Base-by-base conservation (phyloP, 2,797 vertebrate species). In the Sebastes hubbsi region DNA sequence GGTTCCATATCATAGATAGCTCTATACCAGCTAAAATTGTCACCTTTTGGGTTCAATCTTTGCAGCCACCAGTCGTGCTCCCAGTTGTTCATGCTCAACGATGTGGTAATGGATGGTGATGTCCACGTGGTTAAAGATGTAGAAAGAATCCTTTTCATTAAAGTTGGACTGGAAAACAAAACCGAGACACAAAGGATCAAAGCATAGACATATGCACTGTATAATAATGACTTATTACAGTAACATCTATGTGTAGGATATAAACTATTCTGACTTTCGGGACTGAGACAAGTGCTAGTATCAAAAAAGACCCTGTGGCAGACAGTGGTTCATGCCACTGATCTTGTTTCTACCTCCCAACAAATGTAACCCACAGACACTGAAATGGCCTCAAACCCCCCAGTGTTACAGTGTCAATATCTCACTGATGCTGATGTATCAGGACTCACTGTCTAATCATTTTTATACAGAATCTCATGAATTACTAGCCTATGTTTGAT, bases 41-140 rank as follows among this genome's bases (percentile, higher is more conserved):
- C 11, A 98, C 98, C 97, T 99, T 95, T 96, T 98, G 46, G 97
- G 98, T 91, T 98, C 97, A 91, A 99, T 95, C 94, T 98, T 99
- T 87, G 98, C 98, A 87, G 97, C 97, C 36, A 99, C 97, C 75
- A 99, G 81, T 89, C 98, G 96, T 82, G 96, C 96, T 80, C 95
- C 97, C 24, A 96, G 93, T 54, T 95, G 95, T 86, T 97, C 97
- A 7, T 96, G 95, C 93, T 97, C 97, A 80, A 98, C 97, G 10
- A 96, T 69, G 64, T 99, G 97, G 92, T 97, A 99, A 83, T 90
- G 87, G 85, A 99, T 98, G 70, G 94, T 97, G 91, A 99, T 98
- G 88, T 98, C 97, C 87, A 98, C 97, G 1, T 99, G 98, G 91
- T 99, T 99, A 90, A 99, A 99, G 91, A 99, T 96, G 91, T 98